A percentile compares a stretch with the other conserved stretches of the same genome.
phyloP scores from a whole-genome alignment of 2,888 invertebrate species.

The Watsonalla cultraria region DNA sequence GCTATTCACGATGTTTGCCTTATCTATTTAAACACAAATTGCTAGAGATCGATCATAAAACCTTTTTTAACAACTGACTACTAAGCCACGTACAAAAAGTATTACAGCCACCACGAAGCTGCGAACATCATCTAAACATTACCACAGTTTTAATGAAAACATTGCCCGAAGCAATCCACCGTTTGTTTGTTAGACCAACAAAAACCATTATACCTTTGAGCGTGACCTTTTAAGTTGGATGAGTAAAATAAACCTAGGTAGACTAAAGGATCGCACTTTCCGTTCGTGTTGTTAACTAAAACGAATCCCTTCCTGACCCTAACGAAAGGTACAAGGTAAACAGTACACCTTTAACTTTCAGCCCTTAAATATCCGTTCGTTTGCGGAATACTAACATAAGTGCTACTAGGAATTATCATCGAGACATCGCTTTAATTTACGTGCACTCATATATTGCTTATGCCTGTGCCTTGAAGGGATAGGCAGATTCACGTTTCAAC shows the following conservation, averaged over 20 bases:
- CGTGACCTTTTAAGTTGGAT: not conserved
- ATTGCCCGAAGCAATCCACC: not conserved
- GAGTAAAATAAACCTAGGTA: slow-evolving; percentile 19
- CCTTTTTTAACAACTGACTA: too few species aligned
- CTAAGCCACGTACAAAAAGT: too few species aligned
- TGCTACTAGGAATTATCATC: too few species aligned
- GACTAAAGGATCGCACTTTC: slow-evolving; percentile 19
- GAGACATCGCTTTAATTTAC: too few species aligned
- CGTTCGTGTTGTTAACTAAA: slow-evolving; percentile 34
- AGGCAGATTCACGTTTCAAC: too few species aligned
- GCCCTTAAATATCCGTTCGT: slow-evolving; percentile 17
- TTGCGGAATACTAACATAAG: slow-evolving; percentile 24
- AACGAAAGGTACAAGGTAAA: slow-evolving; percentile 28
- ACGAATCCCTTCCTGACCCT: slow-evolving; percentile 36
- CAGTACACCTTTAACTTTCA: slow-evolving; percentile 19
- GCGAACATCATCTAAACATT: too few species aligned
- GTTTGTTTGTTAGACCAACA: not conserved
- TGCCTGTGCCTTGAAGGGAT: too few species aligned
- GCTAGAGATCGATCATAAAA: too few species aligned
- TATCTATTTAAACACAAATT: too few species aligned
- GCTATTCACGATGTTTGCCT: too few species aligned
- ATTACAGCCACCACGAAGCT: too few species aligned
- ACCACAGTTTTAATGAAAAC: not conserved
- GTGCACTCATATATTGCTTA: too few species aligned
- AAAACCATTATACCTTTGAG: not conserved